A percentile compares a stretch with the other conserved stretches of the same genome.
phyloP scores from a whole-genome alignment of 2,113 vertebrate species.

The Arizona elegans region DNA sequence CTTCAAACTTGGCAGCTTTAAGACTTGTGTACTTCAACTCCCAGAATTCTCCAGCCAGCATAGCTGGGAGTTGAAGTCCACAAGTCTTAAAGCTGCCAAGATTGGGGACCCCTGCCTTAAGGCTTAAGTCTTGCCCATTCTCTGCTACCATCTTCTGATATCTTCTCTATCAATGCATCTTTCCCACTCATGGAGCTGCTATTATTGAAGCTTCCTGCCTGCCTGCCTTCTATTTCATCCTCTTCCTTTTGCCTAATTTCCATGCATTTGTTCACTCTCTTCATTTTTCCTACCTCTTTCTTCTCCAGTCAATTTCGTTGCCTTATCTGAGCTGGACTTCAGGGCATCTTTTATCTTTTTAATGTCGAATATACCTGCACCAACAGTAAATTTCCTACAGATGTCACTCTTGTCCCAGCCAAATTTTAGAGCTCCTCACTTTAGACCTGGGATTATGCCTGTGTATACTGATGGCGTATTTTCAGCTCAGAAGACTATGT shows the following conservation, averaged over 20 bases:
- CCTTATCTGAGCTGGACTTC: background rate
- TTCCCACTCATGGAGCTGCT: background rate
- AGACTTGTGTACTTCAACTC: too few species aligned
- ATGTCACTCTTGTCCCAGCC: background rate
- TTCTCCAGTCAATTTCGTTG: background rate
- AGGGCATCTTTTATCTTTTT: background rate
- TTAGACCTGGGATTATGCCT: background rate
- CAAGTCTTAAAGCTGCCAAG: too few species aligned
- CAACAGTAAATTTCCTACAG: background rate
- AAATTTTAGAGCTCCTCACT: background rate
- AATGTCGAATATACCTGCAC: background rate
- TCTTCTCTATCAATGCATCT: background rate
- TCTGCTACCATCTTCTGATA: background rate
- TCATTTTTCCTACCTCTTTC: background rate
- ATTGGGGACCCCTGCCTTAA: background rate
- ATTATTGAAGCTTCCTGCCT: background rate
- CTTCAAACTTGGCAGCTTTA: too few species aligned
- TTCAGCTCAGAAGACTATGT: background rate
- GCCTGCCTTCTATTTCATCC: background rate
- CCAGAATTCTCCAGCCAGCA: too few species aligned
- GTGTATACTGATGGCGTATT: background rate
- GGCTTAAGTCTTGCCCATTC: background rate
- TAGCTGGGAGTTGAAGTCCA: too few species aligned
- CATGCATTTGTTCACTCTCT: background rate
- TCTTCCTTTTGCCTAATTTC: background rate